These are phyloP conservation scores for Zaprionus inermis DNA, from an alignment of 1,140 invertebrate species.

Conservation along the genomic window DNA sequence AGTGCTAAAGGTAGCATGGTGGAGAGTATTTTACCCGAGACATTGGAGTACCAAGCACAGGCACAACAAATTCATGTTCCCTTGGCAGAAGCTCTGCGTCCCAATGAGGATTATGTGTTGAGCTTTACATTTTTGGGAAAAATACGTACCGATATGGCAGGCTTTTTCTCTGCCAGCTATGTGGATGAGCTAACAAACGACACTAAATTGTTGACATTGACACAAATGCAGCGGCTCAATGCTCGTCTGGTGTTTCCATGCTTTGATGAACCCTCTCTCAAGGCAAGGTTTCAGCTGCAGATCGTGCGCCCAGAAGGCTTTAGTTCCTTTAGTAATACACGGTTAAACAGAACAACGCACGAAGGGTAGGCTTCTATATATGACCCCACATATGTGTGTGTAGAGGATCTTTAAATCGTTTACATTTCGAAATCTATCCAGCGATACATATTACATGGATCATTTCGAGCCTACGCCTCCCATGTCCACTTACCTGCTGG, in stretches of 20 bases:
- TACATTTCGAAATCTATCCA: conserved; percentile 12
- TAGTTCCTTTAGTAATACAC: conserved; percentile 85
- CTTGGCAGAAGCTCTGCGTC: conserved; percentile 24
- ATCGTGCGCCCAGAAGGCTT: conserved; percentile 86
- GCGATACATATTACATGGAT: conserved; percentile 57
- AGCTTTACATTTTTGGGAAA: conserved; percentile 83
- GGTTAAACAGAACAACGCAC: conserved; percentile 27
- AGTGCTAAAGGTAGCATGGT: conserved; percentile 26
- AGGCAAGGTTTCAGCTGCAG: conserved; percentile 90
- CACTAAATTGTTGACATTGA: conserved; percentile 87
- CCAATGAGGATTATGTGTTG: conserved; percentile 40
- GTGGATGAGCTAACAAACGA: conserved; percentile 69
- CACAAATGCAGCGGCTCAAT: conserved; percentile 93
- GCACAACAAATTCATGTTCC: conserved; percentile 63
- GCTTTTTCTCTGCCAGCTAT: conserved; percentile 86
- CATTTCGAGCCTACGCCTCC: conserved; percentile 85
- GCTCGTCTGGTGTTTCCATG: conserved; percentile 95
- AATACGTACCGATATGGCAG: conserved; percentile 85
- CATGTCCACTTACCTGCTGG: conserved; percentile 92
- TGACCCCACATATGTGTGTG: too few species aligned
- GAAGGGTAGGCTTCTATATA: conserved; percentile 37
- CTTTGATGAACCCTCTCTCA: conserved; percentile 95
- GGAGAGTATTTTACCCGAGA: conserved; percentile 29
- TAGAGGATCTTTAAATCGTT: not conserved
- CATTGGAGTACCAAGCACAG: conserved; percentile 33